Base-by-base conservation (phyloP, 2,888 invertebrate genomes). In the Mythimna vitellina region DNA sequence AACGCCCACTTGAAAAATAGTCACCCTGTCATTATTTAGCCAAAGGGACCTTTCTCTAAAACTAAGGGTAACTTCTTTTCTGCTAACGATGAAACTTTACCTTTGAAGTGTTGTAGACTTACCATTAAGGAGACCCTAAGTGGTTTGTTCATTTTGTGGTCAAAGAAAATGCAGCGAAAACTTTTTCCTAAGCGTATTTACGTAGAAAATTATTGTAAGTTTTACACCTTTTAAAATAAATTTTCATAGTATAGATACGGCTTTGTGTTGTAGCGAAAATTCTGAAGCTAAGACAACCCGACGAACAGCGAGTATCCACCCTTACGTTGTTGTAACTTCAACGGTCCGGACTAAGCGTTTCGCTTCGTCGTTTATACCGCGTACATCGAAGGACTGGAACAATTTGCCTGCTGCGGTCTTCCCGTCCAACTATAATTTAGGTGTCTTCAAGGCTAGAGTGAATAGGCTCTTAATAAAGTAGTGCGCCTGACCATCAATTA, bases 81-180 rank as follows among this genome's bases (percentile, higher is more conserved):
- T 25, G n/a, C 75, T 76, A 76, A 76, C 78, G 78, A 76, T 14
- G 63, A 46, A 76, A 76, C 38, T 73, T 75, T 78, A 71, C 51
- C 78, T 63, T 78, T 64, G 72, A 76, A 60, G 22, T 53, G 42
- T 25, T 20, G 62, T 17, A 46, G 46, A 63, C 51, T 51, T 38
- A 58, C 20, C 49, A 38, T 10, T 32, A 29, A 58, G 8, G 46
- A 58, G 9, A 63, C 22, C 67, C 22, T 58, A 58, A 75, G 58
- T 70, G 71, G 35, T 62, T 32, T 22, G 65, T 67, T 54, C 54
- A 54, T 78, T 70, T 49, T 46, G 78, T 62, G 78, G 72, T 78
- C 53, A 76, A 76, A 76, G 58, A 32, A 53, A 78, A 32, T 60
- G 78, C 71, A 71, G 14, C 5, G 17, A 49, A 78, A 61, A 49